Base-by-base conservation (phyloP, 37 sponge, comb jelly and placozoan species). In the Chondrosia reniformis region DNA sequence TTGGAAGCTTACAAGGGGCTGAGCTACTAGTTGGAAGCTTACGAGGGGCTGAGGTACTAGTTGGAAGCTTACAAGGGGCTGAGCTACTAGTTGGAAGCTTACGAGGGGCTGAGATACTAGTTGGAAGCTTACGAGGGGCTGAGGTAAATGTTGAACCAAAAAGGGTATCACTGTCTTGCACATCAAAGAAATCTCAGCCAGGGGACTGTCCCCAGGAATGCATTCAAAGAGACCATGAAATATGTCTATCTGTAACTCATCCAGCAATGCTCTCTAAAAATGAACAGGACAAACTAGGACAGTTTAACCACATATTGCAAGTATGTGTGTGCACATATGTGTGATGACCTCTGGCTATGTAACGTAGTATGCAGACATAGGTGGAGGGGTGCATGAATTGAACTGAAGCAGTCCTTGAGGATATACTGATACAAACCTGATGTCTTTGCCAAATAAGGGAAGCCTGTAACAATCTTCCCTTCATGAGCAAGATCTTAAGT, bases 41-140 rank as follows among this genome's bases (percentile, higher is more conserved):
- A n/a, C n/a, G n/a, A n/a, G n/a, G n/a, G n/a, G n/a, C n/a, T n/a
- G n/a, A n/a, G n/a, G n/a, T n/a, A n/a, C n/a, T n/a, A n/a, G n/a
- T n/a, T n/a, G n/a, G n/a, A n/a, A n/a, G n/a, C n/a, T n/a, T n/a
- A n/a, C n/a, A n/a, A n/a, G n/a, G n/a, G n/a, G n/a, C n/a, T n/a
- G n/a, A n/a, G n/a, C n/a, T n/a, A n/a, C n/a, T n/a, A n/a, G n/a
- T n/a, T n/a, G n/a, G n/a, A n/a, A n/a, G n/a, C n/a, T n/a, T n/a
- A n/a, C n/a, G n/a, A n/a, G n/a, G n/a, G n/a, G n/a, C n/a, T n/a
- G n/a, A n/a, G n/a, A n/a, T n/a, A n/a, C n/a, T n/a, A n/a, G n/a
- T n/a, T n/a, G n/a, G n/a, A 61, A 27, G 30, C 81, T 76, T 37
- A 86, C 87, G 62, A 86, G 77, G 1, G 62, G 21, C 19, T 77